Evolutionary conservation across 2,888 invertebrate genomes (phyloP).

Genomic region (Apotomis betuletana): DNA sequence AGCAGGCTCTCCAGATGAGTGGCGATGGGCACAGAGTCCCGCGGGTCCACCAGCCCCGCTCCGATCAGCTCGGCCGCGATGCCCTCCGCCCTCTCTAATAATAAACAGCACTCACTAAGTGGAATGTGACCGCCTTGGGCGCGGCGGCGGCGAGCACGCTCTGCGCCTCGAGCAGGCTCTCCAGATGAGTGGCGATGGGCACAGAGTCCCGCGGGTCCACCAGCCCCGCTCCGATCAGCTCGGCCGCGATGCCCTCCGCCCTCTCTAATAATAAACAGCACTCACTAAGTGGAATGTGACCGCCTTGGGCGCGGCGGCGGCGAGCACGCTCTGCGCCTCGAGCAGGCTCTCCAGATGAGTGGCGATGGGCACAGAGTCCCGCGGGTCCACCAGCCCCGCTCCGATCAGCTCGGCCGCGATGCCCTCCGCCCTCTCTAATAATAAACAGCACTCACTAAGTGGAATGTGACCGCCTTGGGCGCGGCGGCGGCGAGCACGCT

Average conservation of each 20-base stretch:
- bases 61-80: slow-evolving; percentile 97
- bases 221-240: slow-evolving; percentile 96
- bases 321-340: slow-evolving; percentile 46
- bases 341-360: slow-evolving; percentile 62
- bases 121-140: slow-evolving; percentile 64
- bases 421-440: slow-evolving; percentile 94
- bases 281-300: slow-evolving; percentile 74
- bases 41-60: slow-evolving; percentile 94
- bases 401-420: slow-evolving; percentile 97
- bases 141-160: slow-evolving; percentile 39
- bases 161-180: slow-evolving; percentile 58
- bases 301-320: slow-evolving; percentile 47
- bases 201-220: slow-evolving; percentile 87
- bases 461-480: slow-evolving; percentile 64
- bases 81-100: slow-evolving; percentile 94
- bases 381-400: slow-evolving; percentile 94
- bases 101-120: slow-evolving; percentile 64
- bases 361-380: slow-evolving; percentile 65
- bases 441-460: slow-evolving; percentile 64
- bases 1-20: slow-evolving; percentile 62
- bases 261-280: too few species aligned
- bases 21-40: slow-evolving; percentile 65
- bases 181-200: slow-evolving; percentile 63
- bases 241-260: slow-evolving; percentile 95
- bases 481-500: slow-evolving; percentile 39